Evolutionary conservation across 2,797 vertebrate genomes (phyloP).

Genomic region (Channa striata): DNA sequence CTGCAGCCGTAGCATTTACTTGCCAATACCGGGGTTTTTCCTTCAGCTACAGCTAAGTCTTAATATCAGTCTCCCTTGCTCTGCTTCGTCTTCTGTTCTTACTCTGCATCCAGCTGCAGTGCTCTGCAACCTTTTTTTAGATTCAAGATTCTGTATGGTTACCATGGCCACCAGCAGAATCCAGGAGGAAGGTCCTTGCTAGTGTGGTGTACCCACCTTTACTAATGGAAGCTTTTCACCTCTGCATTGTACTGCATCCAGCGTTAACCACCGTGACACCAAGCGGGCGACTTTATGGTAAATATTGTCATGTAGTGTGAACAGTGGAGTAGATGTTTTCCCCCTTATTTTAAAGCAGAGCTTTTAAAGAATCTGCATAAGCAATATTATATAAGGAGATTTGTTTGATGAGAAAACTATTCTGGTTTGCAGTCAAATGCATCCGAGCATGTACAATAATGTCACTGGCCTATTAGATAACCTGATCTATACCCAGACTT

Average conservation of each 20-base stretch:
- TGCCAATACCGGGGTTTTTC: not conserved
- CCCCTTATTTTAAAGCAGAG: no score
- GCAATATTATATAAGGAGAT: no score
- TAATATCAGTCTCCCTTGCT: slow-evolving; percentile 20
- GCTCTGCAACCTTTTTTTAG: slow-evolving; percentile 53
- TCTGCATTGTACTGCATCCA: not conserved
- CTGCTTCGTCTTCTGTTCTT: slow-evolving; percentile 14
- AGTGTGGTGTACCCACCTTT: slow-evolving; percentile 26
- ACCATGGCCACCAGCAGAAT: slow-evolving; percentile 62
- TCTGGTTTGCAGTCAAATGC: no score
- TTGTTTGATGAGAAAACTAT: no score
- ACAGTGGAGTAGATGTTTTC: no score
- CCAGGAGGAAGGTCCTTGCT: slow-evolving; percentile 26
- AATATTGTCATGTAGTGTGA: not conserved
- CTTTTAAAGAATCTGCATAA: no score
- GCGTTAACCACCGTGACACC: not conserved
- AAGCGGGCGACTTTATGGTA: not conserved
- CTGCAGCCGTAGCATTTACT: slow-evolving; percentile 14
- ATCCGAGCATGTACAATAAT: no score
- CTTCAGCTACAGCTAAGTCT: slow-evolving; percentile 25
- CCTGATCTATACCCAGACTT: no score
- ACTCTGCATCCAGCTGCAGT: slow-evolving; percentile 46
- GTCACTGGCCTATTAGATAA: no score
- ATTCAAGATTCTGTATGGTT: slow-evolving; percentile 47
- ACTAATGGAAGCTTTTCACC: slow-evolving; percentile 24